Base-by-base conservation (phyloP, 2,888 invertebrate genomes). In the Incurvaria masculella region DNA sequence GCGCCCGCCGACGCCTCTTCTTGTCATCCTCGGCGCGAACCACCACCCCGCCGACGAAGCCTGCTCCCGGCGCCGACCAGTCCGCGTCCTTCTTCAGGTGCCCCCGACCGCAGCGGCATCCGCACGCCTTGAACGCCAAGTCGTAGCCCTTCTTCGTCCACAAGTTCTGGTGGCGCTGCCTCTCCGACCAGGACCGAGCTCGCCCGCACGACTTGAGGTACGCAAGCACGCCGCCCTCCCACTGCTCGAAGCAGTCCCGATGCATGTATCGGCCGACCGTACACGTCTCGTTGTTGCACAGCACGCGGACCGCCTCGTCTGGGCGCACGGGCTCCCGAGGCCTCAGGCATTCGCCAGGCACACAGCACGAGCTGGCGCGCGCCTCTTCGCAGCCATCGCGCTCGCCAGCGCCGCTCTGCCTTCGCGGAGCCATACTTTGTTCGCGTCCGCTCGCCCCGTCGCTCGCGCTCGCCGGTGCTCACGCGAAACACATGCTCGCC, bases 81-180 rank as follows among this genome's bases (percentile, higher is more conserved):
- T 97, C 94, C 45, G 95, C 79, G 73, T 97, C 97, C 71, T 97
- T 97, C 64, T 94, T 90, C 58, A 97, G 72, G 63, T 96, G 95
- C 5, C 97, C 97, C 23, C 93, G 83, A 2, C 91, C 91, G 72
- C 97, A 97, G 54, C 89, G 89, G 75, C 97, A 97, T 39, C 90
- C 91, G 78, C 97, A 97, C 6, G 94, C 94, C 62, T 95, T 96
- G 73, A 90, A 96, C 6, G 95, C 95, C 66, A 97, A 72, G 72
- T 97, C 97, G 78, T 97, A 97, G 47, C 97, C 97, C 71, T 96
- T 96, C 73, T 97, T 97, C 49, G 96, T 95, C 97, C 97, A 97
- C 50, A 97, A 76, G 72, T 97, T 97, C 76, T 97, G 96, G 60
- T 89, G 86, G 21, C 96, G 84, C 69, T 97, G 97, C 50, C 94